Evolutionary conservation across 2,888 invertebrate genomes (phyloP), one percentile per base, ranked within the genome.

Genomic region (Tribolium freemani): DNA sequence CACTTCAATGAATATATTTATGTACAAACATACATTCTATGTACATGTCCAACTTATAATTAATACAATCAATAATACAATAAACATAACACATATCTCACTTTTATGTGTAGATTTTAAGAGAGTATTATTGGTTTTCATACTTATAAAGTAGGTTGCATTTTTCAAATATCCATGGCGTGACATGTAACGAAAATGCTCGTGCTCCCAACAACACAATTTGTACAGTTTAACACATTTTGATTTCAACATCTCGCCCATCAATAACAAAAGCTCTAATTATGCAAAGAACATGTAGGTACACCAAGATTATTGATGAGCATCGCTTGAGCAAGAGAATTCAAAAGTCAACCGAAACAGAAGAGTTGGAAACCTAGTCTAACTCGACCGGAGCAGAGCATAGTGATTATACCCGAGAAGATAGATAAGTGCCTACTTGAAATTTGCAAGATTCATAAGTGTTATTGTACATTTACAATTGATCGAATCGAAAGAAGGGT

Each of bases 1-100:
- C 81, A 83, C 84, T 84, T 85, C 83, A 85, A 85, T 86, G 84
- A 84, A 85, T 86, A 85, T 85, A 84, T 85, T 84, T 87, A 87
- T 87, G 84, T 87, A 88, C 87, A 88, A 87, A 87, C 87, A 87
- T 88, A 87, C 87, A 87, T 84, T 77, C 78, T 87, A 86, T 87
- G 84, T 87, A 87, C 85, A 87, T 82, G 81, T 84, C 81, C 78
- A 84, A 84, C 82, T 82, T 82, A 83, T 75, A 79, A 75, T 76
- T 74, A 80, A 78, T 78, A 80, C 79, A 82, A 80, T 81, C 76
- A 82, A 79, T 81, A 79, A 70, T 82, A 83, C 80, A 78, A 73
- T 76, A 56, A 78, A 78, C 74, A 74, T 75, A 75, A 79, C 75
- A 81, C 76, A 75, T 81, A 81, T 81, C 79, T 82, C 81, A 81